phyloP scores from a whole-genome alignment of 2,888 invertebrate species.

The Coleophora flavipennella region DNA sequence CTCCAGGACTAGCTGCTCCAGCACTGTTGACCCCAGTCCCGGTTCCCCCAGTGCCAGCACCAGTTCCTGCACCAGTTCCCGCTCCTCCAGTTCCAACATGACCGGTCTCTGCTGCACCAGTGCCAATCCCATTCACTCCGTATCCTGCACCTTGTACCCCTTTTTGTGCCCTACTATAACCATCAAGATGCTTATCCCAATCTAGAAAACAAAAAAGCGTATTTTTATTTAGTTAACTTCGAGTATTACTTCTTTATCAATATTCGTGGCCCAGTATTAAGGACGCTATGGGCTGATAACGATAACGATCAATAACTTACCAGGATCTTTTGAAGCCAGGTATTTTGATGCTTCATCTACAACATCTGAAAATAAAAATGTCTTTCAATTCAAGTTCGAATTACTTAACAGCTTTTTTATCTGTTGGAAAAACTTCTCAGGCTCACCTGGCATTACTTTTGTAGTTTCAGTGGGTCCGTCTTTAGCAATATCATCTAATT shows the following conservation, averaged over 20 bases:
- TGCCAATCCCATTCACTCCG: not conserved
- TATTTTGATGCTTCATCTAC: slow-evolving; percentile 43
- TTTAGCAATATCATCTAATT: slow-evolving; percentile 27
- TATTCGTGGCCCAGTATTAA: too few relatives aligned
- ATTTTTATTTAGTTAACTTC: too few relatives aligned
- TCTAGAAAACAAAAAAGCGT: too few relatives aligned
- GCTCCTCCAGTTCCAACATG: slow-evolving; percentile 3
- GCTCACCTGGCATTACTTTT: slow-evolving; percentile 33
- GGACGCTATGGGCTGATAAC: too few relatives aligned
- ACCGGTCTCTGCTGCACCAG: slow-evolving; percentile 1
- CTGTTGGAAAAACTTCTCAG: not conserved
- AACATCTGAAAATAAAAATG: slow-evolving; percentile 24
- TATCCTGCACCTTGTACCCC: not conserved
- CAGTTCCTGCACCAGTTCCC: not conserved
- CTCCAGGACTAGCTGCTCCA: not conserved
- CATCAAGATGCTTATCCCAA: not conserved
- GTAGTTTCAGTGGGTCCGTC: slow-evolving; percentile 26
- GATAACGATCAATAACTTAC: too few relatives aligned
- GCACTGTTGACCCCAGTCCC: too few relatives aligned
- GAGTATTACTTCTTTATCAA: too few relatives aligned
- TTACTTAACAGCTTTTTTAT: not conserved
- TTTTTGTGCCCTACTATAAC: not conserved
- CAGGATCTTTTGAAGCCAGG: slow-evolving; percentile 20
- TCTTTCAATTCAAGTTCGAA: not conserved
- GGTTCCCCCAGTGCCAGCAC: not conserved